phyloP scores from a whole-genome alignment of 2,888 invertebrate species.

The Empis stercorea region DNA sequence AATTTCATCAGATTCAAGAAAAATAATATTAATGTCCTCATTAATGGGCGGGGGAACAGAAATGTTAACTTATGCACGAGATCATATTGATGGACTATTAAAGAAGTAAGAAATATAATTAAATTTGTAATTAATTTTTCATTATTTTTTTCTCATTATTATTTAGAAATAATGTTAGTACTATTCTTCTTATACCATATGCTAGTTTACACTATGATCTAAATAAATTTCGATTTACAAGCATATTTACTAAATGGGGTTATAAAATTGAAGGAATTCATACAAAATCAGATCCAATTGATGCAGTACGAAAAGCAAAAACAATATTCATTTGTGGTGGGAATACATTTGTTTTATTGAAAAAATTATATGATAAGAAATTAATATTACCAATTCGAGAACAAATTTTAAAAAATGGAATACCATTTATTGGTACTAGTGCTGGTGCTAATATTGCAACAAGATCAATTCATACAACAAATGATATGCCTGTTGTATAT shows the following conservation, averaged over 20 bases:
- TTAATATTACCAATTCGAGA: slow-evolving; percentile 46
- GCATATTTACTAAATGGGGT: slow-evolving; percentile 46
- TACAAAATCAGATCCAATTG: slow-evolving; percentile 38
- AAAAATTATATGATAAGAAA: slow-evolving; percentile 48
- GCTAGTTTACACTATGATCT: slow-evolving; percentile 48
- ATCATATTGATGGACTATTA: slow-evolving; percentile 48
- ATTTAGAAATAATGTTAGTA: slow-evolving; percentile 43
- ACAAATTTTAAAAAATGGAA: slow-evolving; percentile 45
- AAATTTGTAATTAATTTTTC: neutral
- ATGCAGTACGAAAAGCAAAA: slow-evolving; percentile 44
- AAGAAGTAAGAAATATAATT: slow-evolving; percentile 29
- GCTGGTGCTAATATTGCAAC: slow-evolving; percentile 69
- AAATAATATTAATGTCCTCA: slow-evolving; percentile 48
- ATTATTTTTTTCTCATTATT: neutral
- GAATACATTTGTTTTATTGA: slow-evolving; percentile 57
- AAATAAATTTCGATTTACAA: slow-evolving; percentile 45
- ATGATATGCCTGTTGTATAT: slow-evolving; percentile 69
- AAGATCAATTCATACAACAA: slow-evolving; percentile 59
- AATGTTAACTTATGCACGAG: slow-evolving; percentile 51
- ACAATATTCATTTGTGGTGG: slow-evolving; percentile 63
- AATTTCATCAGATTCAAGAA: too few species aligned
- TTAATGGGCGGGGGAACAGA: slow-evolving; percentile 54
- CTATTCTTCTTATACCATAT: slow-evolving; percentile 56
- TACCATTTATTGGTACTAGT: slow-evolving; percentile 58
- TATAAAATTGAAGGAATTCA: slow-evolving; percentile 50